phyloP scores from a whole-genome alignment of 1,140 invertebrate genomes.

The Trialeurodes vaporariorum region DNA sequence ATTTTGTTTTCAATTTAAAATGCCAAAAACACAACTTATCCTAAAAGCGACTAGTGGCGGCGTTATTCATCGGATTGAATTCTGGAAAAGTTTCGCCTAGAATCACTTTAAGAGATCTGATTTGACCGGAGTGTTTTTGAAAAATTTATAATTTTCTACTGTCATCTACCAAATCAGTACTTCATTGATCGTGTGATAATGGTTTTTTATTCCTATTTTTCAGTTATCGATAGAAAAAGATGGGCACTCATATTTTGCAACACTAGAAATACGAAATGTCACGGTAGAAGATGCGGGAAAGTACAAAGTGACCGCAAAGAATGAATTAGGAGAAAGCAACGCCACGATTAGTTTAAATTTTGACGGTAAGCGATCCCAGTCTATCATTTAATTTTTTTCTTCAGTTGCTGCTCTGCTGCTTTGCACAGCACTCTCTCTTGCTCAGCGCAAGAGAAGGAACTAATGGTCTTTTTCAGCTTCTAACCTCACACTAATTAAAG shows the following conservation, averaged over 20 bases:
- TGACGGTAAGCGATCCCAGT: constrained; percentile 71
- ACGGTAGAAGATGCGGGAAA: constrained; percentile 94
- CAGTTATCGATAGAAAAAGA: constrained; percentile 80
- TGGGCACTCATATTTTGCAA: constrained; percentile 84
- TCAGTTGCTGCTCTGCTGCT: constrained; percentile 7
- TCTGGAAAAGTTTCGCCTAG: too few species aligned
- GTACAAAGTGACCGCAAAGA: constrained; percentile 92
- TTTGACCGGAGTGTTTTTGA: too few species aligned
- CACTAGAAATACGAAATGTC: constrained; percentile 83
- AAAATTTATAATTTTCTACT: too few species aligned
- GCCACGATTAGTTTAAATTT: constrained; percentile 93
- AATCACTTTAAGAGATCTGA: too few species aligned
- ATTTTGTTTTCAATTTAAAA: too few species aligned
- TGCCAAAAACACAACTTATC: too few species aligned
- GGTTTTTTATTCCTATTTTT: constrained; percentile 31
- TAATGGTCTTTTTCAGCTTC: constrained; percentile 6
- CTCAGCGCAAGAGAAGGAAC: constrained; percentile 6
- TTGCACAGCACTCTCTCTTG: neutral
- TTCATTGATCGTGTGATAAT: too few species aligned
- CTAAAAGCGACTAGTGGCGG: too few species aligned
- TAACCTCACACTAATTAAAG: too few species aligned
- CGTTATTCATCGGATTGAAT: too few species aligned
- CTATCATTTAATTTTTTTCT: constrained; percentile 5
- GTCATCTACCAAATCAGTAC: too few species aligned
- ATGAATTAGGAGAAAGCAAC: constrained; percentile 91